These are phyloP conservation scores for Dryobota labecula DNA, from an alignment of 2,888 invertebrate species.

Conservation along the genomic window DNA sequence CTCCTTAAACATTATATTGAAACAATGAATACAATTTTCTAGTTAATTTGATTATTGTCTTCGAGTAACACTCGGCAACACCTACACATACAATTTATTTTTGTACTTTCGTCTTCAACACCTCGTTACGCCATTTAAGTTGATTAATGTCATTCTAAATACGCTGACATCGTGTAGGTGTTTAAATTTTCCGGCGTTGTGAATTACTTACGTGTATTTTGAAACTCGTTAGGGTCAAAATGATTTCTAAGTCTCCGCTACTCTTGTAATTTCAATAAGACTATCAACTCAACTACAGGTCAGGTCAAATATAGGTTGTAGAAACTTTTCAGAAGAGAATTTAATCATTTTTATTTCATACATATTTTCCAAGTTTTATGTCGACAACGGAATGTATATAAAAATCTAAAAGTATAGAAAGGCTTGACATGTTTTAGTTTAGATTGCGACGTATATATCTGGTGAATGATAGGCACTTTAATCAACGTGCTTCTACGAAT, in stretches of 20 bases:
- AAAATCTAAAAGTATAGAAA: slow-evolving; percentile 13
- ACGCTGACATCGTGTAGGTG: slow-evolving; percentile 18
- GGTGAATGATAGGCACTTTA: slow-evolving; percentile 66
- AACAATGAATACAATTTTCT: slow-evolving; percentile 56
- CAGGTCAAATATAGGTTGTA: background rate
- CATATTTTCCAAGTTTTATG: background rate
- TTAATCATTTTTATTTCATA: background rate
- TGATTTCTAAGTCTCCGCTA: background rate
- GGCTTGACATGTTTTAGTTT: slow-evolving; percentile 43
- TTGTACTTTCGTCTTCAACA: slow-evolving; percentile 17
- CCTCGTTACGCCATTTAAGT: slow-evolving; percentile 26
- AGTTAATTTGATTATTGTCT: slow-evolving; percentile 48
- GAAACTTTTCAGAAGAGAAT: background rate
- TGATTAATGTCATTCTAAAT: slow-evolving; percentile 43
- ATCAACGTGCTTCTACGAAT: slow-evolving; percentile 60
- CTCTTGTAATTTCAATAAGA: background rate
- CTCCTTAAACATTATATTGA: slow-evolving; percentile 37
- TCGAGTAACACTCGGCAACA: background rate
- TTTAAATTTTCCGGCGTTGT: background rate
- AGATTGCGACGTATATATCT: slow-evolving; percentile 37
- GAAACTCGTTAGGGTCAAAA: slow-evolving; percentile 2
- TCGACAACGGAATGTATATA: background rate
- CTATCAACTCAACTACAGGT: too few species aligned
- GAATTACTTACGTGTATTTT: slow-evolving; percentile 14
- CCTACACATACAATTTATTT: slow-evolving; percentile 28